Conservation (phyloP, 2,888 invertebrate species). For the Pseudococcus longispinus region DNA sequence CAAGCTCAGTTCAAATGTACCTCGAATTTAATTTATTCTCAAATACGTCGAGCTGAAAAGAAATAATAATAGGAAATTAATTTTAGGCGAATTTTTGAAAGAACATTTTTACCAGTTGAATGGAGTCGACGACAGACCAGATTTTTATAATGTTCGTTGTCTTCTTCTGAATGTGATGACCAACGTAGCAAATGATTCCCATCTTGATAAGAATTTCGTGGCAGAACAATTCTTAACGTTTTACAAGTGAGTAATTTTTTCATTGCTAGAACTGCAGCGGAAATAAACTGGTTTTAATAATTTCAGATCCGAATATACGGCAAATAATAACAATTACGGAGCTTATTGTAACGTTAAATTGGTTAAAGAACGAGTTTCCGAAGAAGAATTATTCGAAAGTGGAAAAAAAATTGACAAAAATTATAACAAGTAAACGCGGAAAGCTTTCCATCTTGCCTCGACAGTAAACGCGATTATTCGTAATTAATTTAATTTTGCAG, state of each 20-base stretch:
- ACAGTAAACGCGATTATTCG: neutral
- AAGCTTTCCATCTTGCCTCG: neutral
- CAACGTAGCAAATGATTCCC: constrained; percentile 41
- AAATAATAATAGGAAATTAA: neutral
- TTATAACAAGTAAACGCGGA: constrained; percentile 30
- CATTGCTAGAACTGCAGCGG: neutral
- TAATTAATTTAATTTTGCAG: constrained; percentile 44
- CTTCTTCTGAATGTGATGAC: constrained; percentile 73
- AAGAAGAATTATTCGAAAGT: neutral
- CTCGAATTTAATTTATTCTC: neutral
- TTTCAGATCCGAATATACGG: constrained; percentile 68
- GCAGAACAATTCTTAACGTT: constrained; percentile 70
- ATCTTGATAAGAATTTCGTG: constrained; percentile 49
- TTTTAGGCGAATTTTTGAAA: constrained; percentile 60
- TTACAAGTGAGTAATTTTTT: constrained; percentile 69
- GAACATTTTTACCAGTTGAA: constrained; percentile 61
- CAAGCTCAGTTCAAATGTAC: constrained; percentile 48
- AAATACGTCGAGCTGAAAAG: neutral
- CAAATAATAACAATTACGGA: constrained; percentile 68
- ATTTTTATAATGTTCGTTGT: constrained; percentile 77
- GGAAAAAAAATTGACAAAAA: constrained; percentile 21
- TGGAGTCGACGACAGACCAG: constrained; percentile 69
- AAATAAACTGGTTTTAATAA: constrained; percentile 58
- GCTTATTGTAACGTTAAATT: constrained; percentile 66
- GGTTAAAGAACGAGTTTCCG: neutral